These are phyloP conservation scores for Eupithecia exiguata DNA, from an alignment of 2,888 invertebrate species.

Conservation along the genomic window DNA sequence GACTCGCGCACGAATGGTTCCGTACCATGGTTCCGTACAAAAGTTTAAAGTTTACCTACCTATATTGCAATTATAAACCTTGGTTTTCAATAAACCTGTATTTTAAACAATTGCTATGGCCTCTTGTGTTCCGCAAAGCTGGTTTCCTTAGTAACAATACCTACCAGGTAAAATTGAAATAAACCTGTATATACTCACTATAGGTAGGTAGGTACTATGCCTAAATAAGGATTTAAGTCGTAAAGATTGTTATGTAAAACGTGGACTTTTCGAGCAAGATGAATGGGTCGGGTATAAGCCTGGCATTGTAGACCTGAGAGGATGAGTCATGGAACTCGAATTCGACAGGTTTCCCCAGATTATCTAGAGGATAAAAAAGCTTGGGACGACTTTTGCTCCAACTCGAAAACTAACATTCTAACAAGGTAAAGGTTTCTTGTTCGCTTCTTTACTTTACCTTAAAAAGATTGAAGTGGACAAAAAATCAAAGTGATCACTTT, in stretches of 20 bases:
- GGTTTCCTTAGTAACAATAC: not conserved
- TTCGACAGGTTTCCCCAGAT: not conserved
- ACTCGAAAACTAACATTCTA: too few relatives aligned
- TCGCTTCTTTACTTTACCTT: too few relatives aligned
- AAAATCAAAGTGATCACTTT: too few relatives aligned
- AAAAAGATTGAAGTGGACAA: too few relatives aligned
- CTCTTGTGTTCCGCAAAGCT: not conserved
- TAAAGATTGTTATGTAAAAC: not conserved
- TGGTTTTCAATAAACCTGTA: slow-evolving; percentile 4
- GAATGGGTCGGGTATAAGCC: not conserved
- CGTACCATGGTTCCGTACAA: too few relatives aligned
- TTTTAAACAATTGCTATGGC: not conserved
- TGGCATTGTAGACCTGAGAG: not conserved
- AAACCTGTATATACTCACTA: not conserved
- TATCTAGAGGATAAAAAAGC: too few relatives aligned
- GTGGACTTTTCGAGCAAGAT: not conserved
- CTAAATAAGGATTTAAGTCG: not conserved
- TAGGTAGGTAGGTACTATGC: too few relatives aligned
- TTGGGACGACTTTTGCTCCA: too few relatives aligned
- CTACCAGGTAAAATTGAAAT: not conserved
- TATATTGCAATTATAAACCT: not conserved
- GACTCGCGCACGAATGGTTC: too few relatives aligned
- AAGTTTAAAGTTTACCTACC: not conserved
- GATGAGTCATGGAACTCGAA: not conserved
- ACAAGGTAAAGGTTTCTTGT: too few relatives aligned